phyloP scores from a whole-genome alignment of 1,140 invertebrate genomes.

The Heliothis virescens region DNA sequence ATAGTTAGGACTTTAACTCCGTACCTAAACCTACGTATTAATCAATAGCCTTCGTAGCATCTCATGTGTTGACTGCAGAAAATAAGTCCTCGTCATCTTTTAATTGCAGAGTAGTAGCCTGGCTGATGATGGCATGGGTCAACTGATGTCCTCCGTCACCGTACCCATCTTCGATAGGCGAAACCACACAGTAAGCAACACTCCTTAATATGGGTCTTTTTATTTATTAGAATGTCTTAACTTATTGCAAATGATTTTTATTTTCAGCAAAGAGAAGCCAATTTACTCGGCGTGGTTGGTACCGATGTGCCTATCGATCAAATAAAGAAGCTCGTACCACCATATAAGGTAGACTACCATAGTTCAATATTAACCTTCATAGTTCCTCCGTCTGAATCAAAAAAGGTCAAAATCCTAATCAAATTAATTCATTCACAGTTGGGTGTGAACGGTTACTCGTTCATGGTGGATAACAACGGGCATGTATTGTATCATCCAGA shows the following conservation, averaged over 20 bases:
- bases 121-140: conserved; percentile 90
- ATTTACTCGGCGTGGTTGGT: conserved; percentile 97
- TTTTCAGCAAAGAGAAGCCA: conserved; percentile 92
- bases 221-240: background rate
- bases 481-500: conserved; percentile 99
- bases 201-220: conserved; percentile 6
- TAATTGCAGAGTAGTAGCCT: conserved; percentile 87
- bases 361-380: too few relatives aligned
- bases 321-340: conserved; percentile 96
- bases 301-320: conserved; percentile 97
- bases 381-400: too few relatives aligned
- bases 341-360: conserved; percentile 92
- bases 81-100: background rate
- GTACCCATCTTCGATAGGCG: conserved; percentile 96
- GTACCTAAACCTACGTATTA: too few relatives aligned
- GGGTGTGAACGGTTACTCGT: conserved; percentile 98
- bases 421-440: conserved; percentile 88
- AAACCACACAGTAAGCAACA: conserved; percentile 92
- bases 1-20: too few relatives aligned
- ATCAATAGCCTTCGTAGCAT: too few relatives aligned
- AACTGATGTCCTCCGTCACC: conserved; percentile 96
- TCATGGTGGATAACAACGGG: conserved; percentile 98
- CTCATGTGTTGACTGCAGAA: too few relatives aligned
- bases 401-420: background rate
- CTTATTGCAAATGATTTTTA: conserved; percentile 23